Evolutionary conservation across 2,797 vertebrate genomes (phyloP).

Genomic region (Spinus olivaceus): DNA sequence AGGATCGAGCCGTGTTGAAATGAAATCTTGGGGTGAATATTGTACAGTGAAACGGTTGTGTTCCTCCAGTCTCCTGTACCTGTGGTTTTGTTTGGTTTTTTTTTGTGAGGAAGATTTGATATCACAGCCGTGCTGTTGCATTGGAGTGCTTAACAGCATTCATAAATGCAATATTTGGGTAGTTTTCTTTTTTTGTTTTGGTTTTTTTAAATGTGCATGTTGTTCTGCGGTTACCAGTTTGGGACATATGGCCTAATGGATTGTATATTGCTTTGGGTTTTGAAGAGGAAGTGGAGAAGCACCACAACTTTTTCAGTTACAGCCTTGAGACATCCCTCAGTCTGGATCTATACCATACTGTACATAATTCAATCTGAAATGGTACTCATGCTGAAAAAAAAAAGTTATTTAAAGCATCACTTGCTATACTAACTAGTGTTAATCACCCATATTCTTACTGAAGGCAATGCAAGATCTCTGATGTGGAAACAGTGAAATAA

Average conservation of each 20-base stretch:
- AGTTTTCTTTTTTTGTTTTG: background rate
- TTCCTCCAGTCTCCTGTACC: background rate
- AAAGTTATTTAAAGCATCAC: background rate
- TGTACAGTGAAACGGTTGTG: accelerated
- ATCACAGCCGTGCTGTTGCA: background rate
- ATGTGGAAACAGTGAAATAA: background rate
- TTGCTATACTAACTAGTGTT: background rate
- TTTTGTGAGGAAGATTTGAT: background rate
- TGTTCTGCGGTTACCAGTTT: accelerated
- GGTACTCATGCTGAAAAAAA: background rate
- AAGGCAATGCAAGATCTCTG: background rate
- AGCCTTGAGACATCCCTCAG: background rate
- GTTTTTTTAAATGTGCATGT: background rate
- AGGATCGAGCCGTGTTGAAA: accelerated
- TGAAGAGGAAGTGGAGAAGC: background rate
- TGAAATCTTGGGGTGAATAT: accelerated
- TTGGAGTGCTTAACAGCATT: background rate
- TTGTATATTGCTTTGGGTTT: background rate
- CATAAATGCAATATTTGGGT: background rate
- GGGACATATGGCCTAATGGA: accelerated
- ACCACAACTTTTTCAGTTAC: background rate
- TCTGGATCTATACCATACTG: background rate
- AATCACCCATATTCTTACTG: background rate
- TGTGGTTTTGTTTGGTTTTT: accelerated
- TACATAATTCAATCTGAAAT: background rate